Base-by-base conservation (phyloP, 2,888 invertebrate genomes). In the Drosophila sordidapex region DNA sequence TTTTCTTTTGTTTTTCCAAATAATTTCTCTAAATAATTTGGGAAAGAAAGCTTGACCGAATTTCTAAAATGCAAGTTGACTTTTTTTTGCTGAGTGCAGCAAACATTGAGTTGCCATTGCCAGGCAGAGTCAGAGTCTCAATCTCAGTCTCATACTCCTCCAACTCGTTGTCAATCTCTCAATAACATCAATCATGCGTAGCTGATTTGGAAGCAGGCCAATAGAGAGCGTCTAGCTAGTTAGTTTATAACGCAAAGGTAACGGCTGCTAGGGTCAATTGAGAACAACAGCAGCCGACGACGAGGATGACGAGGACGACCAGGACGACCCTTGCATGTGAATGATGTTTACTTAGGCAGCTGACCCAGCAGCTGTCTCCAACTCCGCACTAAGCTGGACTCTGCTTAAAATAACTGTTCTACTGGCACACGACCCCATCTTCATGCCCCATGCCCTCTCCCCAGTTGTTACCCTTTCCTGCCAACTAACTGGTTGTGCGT, bases 241-340 rank as follows among this genome's bases (percentile, higher is more conserved):
- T 33, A 29, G 72, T 76, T 66, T 67, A 72, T 60, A 56, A 57
- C 63, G 35, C 21, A 49, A 62, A 82, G 76, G 90, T 90, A 82
- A 72, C 75, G 60, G 70, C 62, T 65, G 60, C 59, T 79, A 67
- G 72, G 90, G 90, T 83, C 88, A 82, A 90, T 88, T 76, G 83
- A 58, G 80, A 73, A 56, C 38, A 38, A 57, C 79, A 59, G 70
- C 40, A 33, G 33, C 33, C 46, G 21, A 43, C 11, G n/a, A 13
- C 21, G 21, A 21, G 27, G 27, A 21, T 21, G 21, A 27, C 6
- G 43, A 13, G 7, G 36, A 7, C 36, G 15, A 36, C 7, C 8
- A 10, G 4, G 15, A 46, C 46, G 8, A 46, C 52, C 15, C 35
- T 33, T 48, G 72, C 62, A 65, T 70, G 71, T 70, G 76, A 66